These are phyloP conservation scores for Cepphus grylle DNA, from an alignment of 2,113 vertebrate species.

Conservation along the genomic window DNA sequence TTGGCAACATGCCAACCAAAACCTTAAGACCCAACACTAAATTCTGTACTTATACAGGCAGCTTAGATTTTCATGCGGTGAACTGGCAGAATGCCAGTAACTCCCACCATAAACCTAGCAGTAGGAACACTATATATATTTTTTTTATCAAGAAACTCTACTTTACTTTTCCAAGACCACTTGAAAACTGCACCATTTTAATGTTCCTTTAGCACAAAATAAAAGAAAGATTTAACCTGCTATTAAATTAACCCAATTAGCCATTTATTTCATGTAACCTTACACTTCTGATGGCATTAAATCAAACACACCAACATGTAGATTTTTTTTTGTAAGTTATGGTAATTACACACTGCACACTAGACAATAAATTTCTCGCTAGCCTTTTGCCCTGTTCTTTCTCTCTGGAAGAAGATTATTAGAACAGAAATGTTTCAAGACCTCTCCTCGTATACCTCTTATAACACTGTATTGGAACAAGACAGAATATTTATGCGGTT, in stretches of 20 bases:
- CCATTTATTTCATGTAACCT: slow-evolving; percentile 74
- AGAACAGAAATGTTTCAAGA: slow-evolving; percentile 15
- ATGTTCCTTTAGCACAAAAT: slow-evolving; percentile 72
- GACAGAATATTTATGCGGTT: neutral
- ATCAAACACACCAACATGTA: slow-evolving; percentile 62
- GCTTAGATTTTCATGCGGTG: slow-evolving; percentile 80
- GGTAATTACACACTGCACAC: slow-evolving; percentile 58
- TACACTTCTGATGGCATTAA: slow-evolving; percentile 69
- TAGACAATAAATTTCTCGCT: slow-evolving; percentile 61
- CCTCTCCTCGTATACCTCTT: neutral
- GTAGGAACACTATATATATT: slow-evolving; percentile 72
- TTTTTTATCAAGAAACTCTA: slow-evolving; percentile 75
- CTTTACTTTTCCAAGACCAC: slow-evolving; percentile 72
- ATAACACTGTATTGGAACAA: neutral
- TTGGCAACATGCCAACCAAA: slow-evolving; percentile 80
- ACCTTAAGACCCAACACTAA: slow-evolving; percentile 80
- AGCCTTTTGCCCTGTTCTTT: slow-evolving; percentile 47
- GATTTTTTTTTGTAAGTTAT: slow-evolving; percentile 56
- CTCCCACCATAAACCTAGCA: slow-evolving; percentile 76
- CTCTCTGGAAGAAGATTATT: slow-evolving; percentile 54
- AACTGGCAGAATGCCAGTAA: slow-evolving; percentile 79
- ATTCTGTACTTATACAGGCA: slow-evolving; percentile 79
- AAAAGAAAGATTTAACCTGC: slow-evolving; percentile 77
- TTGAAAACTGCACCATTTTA: slow-evolving; percentile 74
- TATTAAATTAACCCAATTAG: slow-evolving; percentile 81